Evolutionary conservation across 2,888 invertebrate species (phyloP), one percentile per base, ranked within the genome.

Genomic region (Drosophila gaucha): DNA sequence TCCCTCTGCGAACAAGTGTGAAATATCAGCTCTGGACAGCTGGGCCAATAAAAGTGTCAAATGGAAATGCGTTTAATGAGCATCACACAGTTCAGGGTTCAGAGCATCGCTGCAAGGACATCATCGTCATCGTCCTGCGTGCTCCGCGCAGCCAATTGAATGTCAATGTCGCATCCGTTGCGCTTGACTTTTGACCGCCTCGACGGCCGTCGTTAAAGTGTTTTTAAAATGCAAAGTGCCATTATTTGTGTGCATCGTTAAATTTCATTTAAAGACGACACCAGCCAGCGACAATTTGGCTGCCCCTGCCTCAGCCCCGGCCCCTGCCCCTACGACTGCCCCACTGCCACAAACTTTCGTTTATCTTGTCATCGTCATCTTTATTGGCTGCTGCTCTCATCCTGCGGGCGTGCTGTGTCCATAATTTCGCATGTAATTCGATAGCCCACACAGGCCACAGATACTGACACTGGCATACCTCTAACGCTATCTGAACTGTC

Each of bases 21-120:
- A 79, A 78, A 78, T 77, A 79, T 77, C 74, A 75, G 70, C 55
- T 58, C 56, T 31, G 76, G 64, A 72, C 71, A 68, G 68, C 63
- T 67, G 78, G 49, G 78, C 82, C 86, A 87, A 87, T 88, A 87
- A 88, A 88, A 86, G 85, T 88, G 86, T 87, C 85, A 79, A 80
- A 74, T 72, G 74, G 76, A 82, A 80, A 82, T 74, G 80, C 84
- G 75, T 84, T 73, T 84, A 82, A 84, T 82, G 82, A 84, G 84
- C 82, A 80, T 49, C 70, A 43, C 56, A 56, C 58, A 46, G 46
- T 18, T 46, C 46, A 58, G 57, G 63, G 65, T 33, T 62, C 62
- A 52, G 41, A 52, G 67, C 49, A 12, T 2, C 20, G 41, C 16
- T 3, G 35, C 26, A 41, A 56, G 52, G 36, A 44, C 59, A 30